Base-by-base conservation (phyloP, 2,888 invertebrate species). In the Cheilosia pagana region DNA sequence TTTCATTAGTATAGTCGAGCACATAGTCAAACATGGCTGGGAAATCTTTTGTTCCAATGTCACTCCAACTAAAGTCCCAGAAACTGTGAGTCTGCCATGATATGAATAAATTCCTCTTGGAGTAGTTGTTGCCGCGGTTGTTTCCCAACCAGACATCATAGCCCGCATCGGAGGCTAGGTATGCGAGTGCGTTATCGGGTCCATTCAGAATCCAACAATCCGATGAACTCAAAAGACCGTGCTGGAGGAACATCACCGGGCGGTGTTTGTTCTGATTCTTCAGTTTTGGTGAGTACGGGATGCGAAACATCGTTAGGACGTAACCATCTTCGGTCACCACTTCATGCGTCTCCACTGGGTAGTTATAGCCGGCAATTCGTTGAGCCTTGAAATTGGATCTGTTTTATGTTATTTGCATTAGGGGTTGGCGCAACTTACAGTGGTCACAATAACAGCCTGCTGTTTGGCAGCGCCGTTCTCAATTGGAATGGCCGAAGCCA, bases 81-180 rank as follows among this genome's bases (percentile, higher is more conserved):
- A 94, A 95, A 70, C 93, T 91, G 0, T 85, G 89, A 48, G 95
- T 96, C 90, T 88, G 88, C 3, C 92, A 90, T 70, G 90, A 89
- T 8, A 92, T 90, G 21, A 90, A 91, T 25, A 91, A 89, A 87
- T 95, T 94, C 31, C 91, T 90, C 41, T 91, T 91, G 3, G 93
- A 93, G 88, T 94, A 95, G 0, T 93, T 93, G 88, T 95, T 96
- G 5, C 96, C 97, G 3, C 97, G 94, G 6, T 94, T 94, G 89
- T 97, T 97, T 0, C 96, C 96, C 90, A 97, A 90, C 97, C 97
- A 97, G 0, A 96, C 95, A 87, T 96, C 96, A 87, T 93, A 95
- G 1, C 95, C 95, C 86, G 92, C 92, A 88, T 95, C 95, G 1
- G 95, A 94, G 23, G 95, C 89, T 86, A 91, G 89, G 59, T 90